A percentile compares a stretch with the other conserved stretches of the same genome.
These are phyloP conservation scores for Drosophila busckii DNA, from an alignment of 1,140 invertebrate species.

Conservation along the genomic window DNA sequence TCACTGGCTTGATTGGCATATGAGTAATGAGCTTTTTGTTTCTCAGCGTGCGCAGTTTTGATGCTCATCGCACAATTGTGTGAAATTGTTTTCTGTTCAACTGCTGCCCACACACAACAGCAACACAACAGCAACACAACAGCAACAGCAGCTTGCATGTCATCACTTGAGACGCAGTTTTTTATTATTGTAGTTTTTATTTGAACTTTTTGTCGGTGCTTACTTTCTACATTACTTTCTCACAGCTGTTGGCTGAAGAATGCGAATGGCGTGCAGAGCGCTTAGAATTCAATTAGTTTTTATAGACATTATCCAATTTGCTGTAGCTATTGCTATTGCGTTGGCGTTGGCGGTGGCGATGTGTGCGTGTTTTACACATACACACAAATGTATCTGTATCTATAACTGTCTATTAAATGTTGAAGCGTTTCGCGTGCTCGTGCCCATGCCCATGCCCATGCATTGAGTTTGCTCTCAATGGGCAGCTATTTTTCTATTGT, in stretches of 20 bases:
- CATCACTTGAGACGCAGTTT: constrained; percentile 54
- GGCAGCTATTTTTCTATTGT: constrained; percentile 65
- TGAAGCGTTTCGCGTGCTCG: constrained; percentile 66
- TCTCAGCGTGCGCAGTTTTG: constrained; percentile 24
- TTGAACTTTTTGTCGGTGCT: constrained; percentile 28
- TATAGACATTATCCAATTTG: constrained; percentile 77
- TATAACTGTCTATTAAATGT: constrained; percentile 47
- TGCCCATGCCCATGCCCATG: too few species aligned
- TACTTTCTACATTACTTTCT: constrained; percentile 66
- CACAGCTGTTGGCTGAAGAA: constrained; percentile 58
- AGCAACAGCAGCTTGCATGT: constrained; percentile 62
- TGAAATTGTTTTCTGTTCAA: constrained; percentile 58
- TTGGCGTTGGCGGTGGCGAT: constrained; percentile 2
- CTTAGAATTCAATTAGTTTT: constrained; percentile 78
- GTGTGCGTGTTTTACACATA: constrained; percentile 53
- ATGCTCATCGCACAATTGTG: constrained; percentile 43
- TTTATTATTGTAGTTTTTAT: constrained; percentile 34
- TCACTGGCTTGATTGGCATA: constrained; percentile 64
- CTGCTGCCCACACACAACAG: constrained; percentile 57
- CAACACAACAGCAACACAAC: constrained; percentile 6
- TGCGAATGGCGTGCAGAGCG: constrained; percentile 59
- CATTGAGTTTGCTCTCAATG: constrained; percentile 49
- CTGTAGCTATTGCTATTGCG: constrained; percentile 33
- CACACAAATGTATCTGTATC: constrained; percentile 44
- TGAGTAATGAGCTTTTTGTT: constrained; percentile 77